Base-by-base conservation (phyloP, 2,797 vertebrate genomes). In the Rhadinocentrus ornatus region DNA sequence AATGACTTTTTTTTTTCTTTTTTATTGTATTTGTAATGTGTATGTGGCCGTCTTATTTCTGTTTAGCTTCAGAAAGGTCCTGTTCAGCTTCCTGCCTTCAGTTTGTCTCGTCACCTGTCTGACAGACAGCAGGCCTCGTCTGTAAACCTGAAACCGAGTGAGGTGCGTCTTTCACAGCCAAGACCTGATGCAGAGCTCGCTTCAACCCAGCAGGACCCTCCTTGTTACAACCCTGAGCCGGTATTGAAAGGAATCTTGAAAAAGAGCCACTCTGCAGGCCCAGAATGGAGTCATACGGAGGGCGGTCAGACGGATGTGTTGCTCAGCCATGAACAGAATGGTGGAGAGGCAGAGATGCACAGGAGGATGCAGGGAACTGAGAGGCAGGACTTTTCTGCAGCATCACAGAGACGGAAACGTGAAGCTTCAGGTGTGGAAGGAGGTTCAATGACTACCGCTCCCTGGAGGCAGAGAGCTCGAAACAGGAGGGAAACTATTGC, bases 231-330 rank as follows among this genome's bases (percentile, higher is more conserved):
- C 69, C 82, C 88, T 0, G 91, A 93, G 46, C 80, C 88, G 0
- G 63, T 75, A 22, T 57, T 94, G 70, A 92, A 92, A 64, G 90
- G 95, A 52, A 94, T 95, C 86, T 84, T 95, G 73, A 95, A 94
- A 90, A 94, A 94, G 84, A 90, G 89, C 69, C 32, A 62, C 59
- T 81, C 83, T 0, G 84, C 78, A 22, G 75, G 74, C 32, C 55
- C 70, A 0, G 85, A 88, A 18, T 57, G 81, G 84, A 82, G 66
- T 62, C 22, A 57, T 69, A 53, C 15, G 2, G 81, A 82, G 1
- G 44, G 18, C n/a, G 16, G 52, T 15, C 81, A 52, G 56, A 22
- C 6, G 39, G 84, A 85, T 0, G 29, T 16, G 1, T 27, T 76
- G 0, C 0, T 39, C 37, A 31, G 62, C 58, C 85, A 46, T 0